phyloP scores from a whole-genome alignment of 2,797 vertebrate species.

The Anguilla marmorata region DNA sequence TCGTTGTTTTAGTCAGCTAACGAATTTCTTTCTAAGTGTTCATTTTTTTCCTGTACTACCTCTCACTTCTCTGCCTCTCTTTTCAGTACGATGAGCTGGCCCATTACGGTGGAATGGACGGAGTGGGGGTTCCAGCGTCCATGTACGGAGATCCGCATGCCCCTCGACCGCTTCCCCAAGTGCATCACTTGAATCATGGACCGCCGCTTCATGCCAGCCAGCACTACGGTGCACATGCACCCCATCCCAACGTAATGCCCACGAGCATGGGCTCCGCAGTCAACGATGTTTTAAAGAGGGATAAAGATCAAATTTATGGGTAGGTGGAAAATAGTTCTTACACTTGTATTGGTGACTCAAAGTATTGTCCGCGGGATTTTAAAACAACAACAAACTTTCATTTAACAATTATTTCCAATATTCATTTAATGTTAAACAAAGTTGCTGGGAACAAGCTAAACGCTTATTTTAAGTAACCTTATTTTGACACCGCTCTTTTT shows the following conservation, averaged over 20 bases:
- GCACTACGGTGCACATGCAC: constrained; percentile 98
- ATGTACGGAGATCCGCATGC: constrained; percentile 99
- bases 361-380: not conserved
- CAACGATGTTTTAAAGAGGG: constrained; percentile 99
- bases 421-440: not conserved
- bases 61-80: constrained; percentile 63
- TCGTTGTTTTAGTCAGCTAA: constrained; percentile 43
- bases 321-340: constrained; percentile 69
- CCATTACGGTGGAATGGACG: constrained; percentile 99
- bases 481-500: constrained; percentile 30
- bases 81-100: constrained; percentile 99
- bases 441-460: not conserved
- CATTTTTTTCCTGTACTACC: constrained; percentile 47
- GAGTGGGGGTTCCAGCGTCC: constrained; percentile 92
- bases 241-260: constrained; percentile 98
- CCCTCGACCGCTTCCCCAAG: constrained; percentile 95
- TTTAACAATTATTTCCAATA: not conserved
- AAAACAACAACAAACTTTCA: constrained; percentile 3
- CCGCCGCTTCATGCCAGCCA: constrained; percentile 97
- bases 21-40: constrained; percentile 47
- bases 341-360: not conserved
- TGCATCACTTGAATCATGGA: constrained; percentile 99
- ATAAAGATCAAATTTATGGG: constrained; percentile 99
- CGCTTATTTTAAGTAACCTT: not conserved
- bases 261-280: constrained; percentile 99